Base-by-base conservation (phyloP, 2,113 vertebrate species). In the Euleptes europaea region DNA sequence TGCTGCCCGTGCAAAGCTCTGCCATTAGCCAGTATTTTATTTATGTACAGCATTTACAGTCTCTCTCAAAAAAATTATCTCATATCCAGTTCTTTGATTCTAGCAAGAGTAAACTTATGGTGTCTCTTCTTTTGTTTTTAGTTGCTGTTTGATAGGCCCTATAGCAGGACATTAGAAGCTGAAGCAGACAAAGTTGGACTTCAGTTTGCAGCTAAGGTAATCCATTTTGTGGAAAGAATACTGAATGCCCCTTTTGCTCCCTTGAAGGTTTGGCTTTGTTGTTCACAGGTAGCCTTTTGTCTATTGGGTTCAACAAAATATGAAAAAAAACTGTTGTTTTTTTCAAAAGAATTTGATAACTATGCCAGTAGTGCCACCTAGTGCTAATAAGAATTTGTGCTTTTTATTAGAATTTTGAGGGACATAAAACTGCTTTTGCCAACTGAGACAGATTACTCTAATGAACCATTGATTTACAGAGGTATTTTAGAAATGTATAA, bases 171-270 rank as follows among this genome's bases (percentile, higher is more conserved):
- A 6, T 79, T 99, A 90, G 99, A 99, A 89, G 95, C 96, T 1
- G 99, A 99, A 91, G 99, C 99, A 63, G 99, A 99, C 93, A 90
- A 95, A 92, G 96, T 99, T 33, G 99, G 98, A 92, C 90, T 99
- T 80, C 97, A 96, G 88, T 89, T 99, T 93, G 98, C 98, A 88
- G 98, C 98, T 35, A 99, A 99, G 98, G 98, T 99, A 97, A 92
- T 74, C 5, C 0, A 8, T 28, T 73, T 80, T 49, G 3, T 67
- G 4, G 13, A 38, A 10, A 65, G 33, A 33, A 10, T 3, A 1
- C 14, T 6, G 67, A 12, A 38, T 8, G n/a, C 89, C 83, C 13
- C 77, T 86, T 57, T 35, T 26, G 71, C 84, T 85, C 38, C n/a
- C 0, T 49, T 91, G 44, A 44, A 0, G 11, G 67, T 42, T 72